Percentiles rank a stretch among this genome's conserved stretches.
Conservation (phyloP, 2,113 vertebrate species). For the Piliocolobus tephrosceles region DNA sequence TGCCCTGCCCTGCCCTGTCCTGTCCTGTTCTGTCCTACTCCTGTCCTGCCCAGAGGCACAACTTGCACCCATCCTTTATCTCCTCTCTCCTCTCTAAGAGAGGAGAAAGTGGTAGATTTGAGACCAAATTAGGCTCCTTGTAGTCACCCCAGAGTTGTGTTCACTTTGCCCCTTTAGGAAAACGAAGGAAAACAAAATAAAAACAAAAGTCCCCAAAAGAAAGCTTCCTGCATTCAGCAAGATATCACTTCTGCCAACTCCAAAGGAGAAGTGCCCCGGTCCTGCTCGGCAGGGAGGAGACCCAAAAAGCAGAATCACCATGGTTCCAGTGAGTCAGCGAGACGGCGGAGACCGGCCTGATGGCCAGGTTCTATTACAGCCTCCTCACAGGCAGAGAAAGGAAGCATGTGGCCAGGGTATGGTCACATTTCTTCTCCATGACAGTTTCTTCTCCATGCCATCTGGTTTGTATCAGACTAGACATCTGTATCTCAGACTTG, state of each 20-base stretch:
- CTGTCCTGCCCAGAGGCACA: background rate
- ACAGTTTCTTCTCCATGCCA: background rate
- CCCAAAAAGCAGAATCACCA: too few species aligned
- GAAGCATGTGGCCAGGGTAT: background rate
- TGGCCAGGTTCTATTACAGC: accelerated
- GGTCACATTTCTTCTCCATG: background rate
- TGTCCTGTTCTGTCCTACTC: background rate
- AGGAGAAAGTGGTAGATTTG: background rate
- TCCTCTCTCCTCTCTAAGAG: too few species aligned
- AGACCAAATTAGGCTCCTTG: background rate
- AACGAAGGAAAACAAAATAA: background rate
- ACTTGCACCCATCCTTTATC: too few species aligned
- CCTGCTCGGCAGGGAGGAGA: background rate
- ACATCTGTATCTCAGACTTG: background rate
- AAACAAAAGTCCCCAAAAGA: background rate
- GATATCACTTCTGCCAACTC: background rate
- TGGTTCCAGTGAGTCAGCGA: background rate
- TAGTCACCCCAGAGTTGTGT: background rate
- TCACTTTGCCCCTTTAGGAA: background rate
- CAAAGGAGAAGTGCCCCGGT: too few species aligned
- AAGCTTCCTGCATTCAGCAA: background rate
- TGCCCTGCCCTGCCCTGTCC: background rate
- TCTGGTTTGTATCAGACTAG: background rate
- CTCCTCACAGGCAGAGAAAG: background rate
- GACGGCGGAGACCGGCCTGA: background rate